phyloP scores from a whole-genome alignment of 1,140 invertebrate genomes.

The Teleopsis dalmanni region DNA sequence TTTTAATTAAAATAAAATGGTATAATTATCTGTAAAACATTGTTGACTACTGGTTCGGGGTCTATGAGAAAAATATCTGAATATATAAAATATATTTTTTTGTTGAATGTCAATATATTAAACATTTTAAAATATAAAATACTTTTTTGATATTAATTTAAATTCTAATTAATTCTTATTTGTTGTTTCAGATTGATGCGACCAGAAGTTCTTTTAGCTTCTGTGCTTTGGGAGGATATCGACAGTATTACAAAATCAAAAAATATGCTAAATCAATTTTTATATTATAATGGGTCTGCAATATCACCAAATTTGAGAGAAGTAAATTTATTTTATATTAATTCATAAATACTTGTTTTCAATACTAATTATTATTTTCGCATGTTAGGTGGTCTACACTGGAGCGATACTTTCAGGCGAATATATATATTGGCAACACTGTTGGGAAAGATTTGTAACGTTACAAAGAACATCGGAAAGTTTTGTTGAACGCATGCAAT shows the following conservation, averaged over 20 bases:
- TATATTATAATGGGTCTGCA: constrained; percentile 33
- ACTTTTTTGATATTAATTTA: too few relatives aligned
- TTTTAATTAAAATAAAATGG: too few relatives aligned
- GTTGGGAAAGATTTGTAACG: constrained; percentile 56
- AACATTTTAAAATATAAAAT: too few relatives aligned
- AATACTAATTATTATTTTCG: too few relatives aligned
- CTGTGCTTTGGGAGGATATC: constrained; percentile 41
- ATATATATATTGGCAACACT: constrained; percentile 65
- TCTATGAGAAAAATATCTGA: too few relatives aligned
- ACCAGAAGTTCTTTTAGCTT: constrained; percentile 36
- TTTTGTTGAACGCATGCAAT: constrained; percentile 60
- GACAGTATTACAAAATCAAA: constrained; percentile 41
- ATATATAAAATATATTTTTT: too few relatives aligned
- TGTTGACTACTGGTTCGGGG: too few relatives aligned
- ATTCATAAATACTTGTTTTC: too few relatives aligned
- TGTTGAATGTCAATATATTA: too few relatives aligned
- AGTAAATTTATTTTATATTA: constrained; percentile 16
- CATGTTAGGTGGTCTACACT: constrained; percentile 36
- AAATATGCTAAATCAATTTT: constrained; percentile 38
- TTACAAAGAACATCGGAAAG: constrained; percentile 49
- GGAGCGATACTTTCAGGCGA: constrained; percentile 52
- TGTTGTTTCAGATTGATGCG: constrained; percentile 25
- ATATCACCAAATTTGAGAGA: constrained; percentile 40
- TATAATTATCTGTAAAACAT: too few relatives aligned
- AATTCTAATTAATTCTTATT: too few relatives aligned